Percentiles rank a stretch among this genome's conserved stretches.
phyloP scores from a whole-genome alignment of 2,113 vertebrate genomes.

The Apistogramma diplotaenia region DNA sequence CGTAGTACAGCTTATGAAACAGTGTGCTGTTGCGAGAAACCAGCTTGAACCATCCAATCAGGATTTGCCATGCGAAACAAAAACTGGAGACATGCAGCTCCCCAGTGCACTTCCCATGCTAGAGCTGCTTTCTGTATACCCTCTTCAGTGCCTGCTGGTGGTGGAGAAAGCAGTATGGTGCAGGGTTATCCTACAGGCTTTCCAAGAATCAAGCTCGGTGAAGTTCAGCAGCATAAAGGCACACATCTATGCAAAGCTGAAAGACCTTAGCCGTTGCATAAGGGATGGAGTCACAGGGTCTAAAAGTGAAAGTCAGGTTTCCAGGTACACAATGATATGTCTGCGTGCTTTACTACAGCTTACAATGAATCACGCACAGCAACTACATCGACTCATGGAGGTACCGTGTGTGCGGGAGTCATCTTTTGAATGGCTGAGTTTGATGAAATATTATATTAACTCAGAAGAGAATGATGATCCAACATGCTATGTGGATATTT shows the following conservation, averaged over 20 bases:
- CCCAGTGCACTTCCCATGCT: slow-evolving; percentile 17
- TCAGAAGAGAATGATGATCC: not conserved
- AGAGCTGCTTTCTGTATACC: slow-evolving; percentile 69
- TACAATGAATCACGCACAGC: slow-evolving; percentile 75
- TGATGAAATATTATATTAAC: slow-evolving; percentile 80
- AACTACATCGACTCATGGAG: slow-evolving; percentile 66
- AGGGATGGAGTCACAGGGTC: slow-evolving; percentile 9
- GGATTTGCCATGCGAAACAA: not conserved
- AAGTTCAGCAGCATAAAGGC: slow-evolving; percentile 50
- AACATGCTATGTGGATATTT: slow-evolving; percentile 76
- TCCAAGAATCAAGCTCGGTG: slow-evolving; percentile 35
- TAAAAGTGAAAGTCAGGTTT: slow-evolving; percentile 8
- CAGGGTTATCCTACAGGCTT: slow-evolving; percentile 52
- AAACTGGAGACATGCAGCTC: not conserved
- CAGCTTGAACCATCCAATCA: slow-evolving; percentile 2
- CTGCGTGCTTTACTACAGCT: slow-evolving; percentile 65
- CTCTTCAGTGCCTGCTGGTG: slow-evolving; percentile 83
- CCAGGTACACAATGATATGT: slow-evolving; percentile 40
- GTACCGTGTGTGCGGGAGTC: slow-evolving; percentile 45
- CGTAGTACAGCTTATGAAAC: slow-evolving; percentile 62
- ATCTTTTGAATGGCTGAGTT: slow-evolving; percentile 84
- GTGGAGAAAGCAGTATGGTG: slow-evolving; percentile 80
- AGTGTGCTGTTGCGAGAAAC: slow-evolving; percentile 60
- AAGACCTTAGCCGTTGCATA: slow-evolving; percentile 50
- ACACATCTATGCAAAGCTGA: slow-evolving; percentile 44